phyloP scores from a whole-genome alignment of 2,113 vertebrate species.

The Spea multiplicata region DNA sequence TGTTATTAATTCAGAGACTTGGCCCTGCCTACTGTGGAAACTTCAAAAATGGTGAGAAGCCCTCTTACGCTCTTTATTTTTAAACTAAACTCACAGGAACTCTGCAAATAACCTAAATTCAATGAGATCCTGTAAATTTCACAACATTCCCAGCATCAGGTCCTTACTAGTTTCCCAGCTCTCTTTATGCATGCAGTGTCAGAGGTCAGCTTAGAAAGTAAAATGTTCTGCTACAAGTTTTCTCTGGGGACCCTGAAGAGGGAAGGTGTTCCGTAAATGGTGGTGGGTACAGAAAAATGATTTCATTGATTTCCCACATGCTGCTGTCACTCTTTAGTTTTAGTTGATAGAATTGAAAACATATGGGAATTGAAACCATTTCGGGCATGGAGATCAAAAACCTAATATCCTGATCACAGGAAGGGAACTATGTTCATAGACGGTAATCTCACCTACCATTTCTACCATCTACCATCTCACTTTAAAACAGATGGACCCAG shows the following conservation, averaged over 20 bases:
- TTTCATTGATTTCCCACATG: conserved; percentile 7
- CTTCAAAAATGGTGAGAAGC: conserved; percentile 66
- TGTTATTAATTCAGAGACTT: conserved; percentile 73
- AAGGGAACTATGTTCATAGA: neutral
- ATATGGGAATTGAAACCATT: conserved; percentile 5
- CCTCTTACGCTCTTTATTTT: neutral
- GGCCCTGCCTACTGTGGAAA: conserved; percentile 86
- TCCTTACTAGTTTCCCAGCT: conserved; percentile 1
- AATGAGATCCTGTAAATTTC: conserved; percentile 42
- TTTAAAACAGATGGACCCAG: neutral
- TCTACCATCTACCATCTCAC: too few species aligned
- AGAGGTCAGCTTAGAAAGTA: neutral
- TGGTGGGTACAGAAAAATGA: neutral
- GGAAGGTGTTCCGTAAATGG: neutral
- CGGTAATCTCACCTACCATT: neutral
- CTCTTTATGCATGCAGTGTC: neutral
- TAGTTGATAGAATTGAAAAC: neutral
- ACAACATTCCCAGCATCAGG: neutral
- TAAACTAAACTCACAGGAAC: too few species aligned
- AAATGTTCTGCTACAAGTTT: conserved; percentile 10
- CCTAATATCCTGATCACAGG: neutral
- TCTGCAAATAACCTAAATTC: neutral
- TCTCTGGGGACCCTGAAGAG: neutral
- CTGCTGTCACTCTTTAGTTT: neutral
- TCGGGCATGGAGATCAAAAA: neutral